These are phyloP conservation scores for Xyrauchen texanus DNA, from an alignment of 2,113 vertebrate genomes.

Conservation along the genomic window DNA sequence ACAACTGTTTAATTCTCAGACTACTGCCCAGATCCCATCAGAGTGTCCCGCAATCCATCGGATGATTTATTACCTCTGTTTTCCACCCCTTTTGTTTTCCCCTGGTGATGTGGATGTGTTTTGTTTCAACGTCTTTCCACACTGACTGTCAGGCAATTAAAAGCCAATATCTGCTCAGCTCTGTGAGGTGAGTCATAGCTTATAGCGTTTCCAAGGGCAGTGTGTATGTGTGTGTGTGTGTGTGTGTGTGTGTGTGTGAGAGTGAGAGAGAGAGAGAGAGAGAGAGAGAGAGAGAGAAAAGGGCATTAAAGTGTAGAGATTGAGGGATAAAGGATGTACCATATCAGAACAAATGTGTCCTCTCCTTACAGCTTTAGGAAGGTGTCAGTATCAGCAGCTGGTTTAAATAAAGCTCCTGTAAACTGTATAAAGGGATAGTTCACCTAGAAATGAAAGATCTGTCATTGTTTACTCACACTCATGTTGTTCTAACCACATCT, in stretches of 20 bases:
- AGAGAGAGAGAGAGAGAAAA: too few species aligned
- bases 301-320: too few species aligned
- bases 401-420: too few species aligned
- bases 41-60: not conserved
- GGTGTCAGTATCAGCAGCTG: too few species aligned
- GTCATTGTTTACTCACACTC: too few species aligned
- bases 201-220: conserved; percentile 20
- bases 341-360: too few species aligned
- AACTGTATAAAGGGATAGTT: too few species aligned
- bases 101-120: conserved; percentile 32
- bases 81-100: conserved; percentile 11
- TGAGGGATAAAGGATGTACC: too few species aligned
- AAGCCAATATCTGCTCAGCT: conserved; percentile 55
- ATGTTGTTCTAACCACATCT: too few species aligned
- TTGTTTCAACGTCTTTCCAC: conserved; percentile 47
- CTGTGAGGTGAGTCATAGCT: conserved; percentile 66
- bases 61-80: not conserved
- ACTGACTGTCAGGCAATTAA: conserved; percentile 67
- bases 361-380: too few species aligned
- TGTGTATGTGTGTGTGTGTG: not conserved
- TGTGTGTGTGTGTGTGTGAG: not conserved
- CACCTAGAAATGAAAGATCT: too few species aligned
- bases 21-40: not conserved
- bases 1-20: not conserved
- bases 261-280: too few species aligned